These are phyloP conservation scores for Acrobeloides nanus DNA, from an alignment of 2,888 invertebrate genomes.

Conservation along the genomic window DNA sequence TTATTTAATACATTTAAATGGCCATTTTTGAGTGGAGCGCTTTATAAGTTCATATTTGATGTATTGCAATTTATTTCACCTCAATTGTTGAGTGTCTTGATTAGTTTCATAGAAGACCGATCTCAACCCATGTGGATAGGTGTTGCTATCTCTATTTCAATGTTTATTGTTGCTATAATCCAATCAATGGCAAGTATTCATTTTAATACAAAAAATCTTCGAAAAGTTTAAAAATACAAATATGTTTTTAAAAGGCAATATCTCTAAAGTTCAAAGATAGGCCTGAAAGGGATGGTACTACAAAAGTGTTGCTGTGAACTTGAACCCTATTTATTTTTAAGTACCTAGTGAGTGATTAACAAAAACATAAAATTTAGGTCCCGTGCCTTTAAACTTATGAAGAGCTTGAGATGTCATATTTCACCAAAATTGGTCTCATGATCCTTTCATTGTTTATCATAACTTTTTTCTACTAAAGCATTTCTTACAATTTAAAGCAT, in stretches of 20 bases:
- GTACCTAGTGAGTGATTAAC: background rate
- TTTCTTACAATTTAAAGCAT: too few relatives aligned
- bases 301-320: background rate
- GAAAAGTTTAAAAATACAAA: too few relatives aligned
- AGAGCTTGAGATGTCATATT: too few relatives aligned
- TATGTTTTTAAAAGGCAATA: too few relatives aligned
- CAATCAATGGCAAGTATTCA: slow-evolving; percentile 71
- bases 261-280: too few relatives aligned
- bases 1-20: slow-evolving; percentile 44
- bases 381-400: too few relatives aligned
- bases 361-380: too few relatives aligned
- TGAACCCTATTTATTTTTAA: background rate
- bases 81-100: slow-evolving; percentile 38
- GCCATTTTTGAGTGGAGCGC: slow-evolving; percentile 36
- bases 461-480: too few relatives aligned
- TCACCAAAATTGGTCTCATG: too few relatives aligned
- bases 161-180: slow-evolving; percentile 69
- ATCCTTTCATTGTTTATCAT: too few relatives aligned
- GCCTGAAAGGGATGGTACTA: too few relatives aligned
- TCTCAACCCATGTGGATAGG: slow-evolving; percentile 56
- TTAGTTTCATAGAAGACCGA: slow-evolving; percentile 45
- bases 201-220: slow-evolving; percentile 3
- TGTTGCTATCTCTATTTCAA: slow-evolving; percentile 69
- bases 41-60: slow-evolving; percentile 47
- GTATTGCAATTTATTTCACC: slow-evolving; percentile 47